These are phyloP conservation scores for Erebia ligea DNA, from an alignment of 2,888 invertebrate genomes.

Conservation along the genomic window DNA sequence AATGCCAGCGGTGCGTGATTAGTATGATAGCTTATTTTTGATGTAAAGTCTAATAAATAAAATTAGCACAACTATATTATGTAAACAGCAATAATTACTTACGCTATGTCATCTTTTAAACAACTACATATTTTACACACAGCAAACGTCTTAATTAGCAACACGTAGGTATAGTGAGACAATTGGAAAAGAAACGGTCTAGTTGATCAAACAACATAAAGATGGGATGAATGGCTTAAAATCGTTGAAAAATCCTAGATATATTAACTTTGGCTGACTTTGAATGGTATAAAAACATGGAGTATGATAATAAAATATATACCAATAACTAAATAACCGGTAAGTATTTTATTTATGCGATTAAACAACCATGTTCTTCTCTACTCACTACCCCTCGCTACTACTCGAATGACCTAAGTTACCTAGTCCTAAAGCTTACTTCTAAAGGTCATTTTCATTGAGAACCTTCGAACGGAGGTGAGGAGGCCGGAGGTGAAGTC, in stretches of 20 bases:
- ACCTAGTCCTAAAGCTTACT: constrained; percentile 3
- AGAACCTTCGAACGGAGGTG: constrained; percentile 66
- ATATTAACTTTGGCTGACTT: background rate
- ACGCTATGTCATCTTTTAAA: background rate
- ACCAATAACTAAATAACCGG: background rate
- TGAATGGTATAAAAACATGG: no score
- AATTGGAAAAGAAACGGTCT: background rate
- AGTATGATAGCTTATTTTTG: background rate
- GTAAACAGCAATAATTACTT: background rate
- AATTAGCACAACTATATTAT: background rate
- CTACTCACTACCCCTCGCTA: background rate
- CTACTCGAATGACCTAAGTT: background rate
- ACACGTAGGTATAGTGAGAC: background rate
- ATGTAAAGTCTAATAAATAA: background rate
- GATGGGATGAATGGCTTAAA: background rate
- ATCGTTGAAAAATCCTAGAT: background rate
- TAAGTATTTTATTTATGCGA: background rate
- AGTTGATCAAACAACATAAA: background rate
- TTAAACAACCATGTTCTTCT: background rate
- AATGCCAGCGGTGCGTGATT: background rate
- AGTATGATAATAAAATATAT: no score
- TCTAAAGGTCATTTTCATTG: constrained; percentile 21
- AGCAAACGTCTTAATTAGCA: background rate
- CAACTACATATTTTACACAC: background rate
- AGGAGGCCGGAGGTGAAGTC: constrained; percentile 71